phyloP scores from a whole-genome alignment of 2,113 vertebrate genomes.

The Tiliqua scincoides region DNA sequence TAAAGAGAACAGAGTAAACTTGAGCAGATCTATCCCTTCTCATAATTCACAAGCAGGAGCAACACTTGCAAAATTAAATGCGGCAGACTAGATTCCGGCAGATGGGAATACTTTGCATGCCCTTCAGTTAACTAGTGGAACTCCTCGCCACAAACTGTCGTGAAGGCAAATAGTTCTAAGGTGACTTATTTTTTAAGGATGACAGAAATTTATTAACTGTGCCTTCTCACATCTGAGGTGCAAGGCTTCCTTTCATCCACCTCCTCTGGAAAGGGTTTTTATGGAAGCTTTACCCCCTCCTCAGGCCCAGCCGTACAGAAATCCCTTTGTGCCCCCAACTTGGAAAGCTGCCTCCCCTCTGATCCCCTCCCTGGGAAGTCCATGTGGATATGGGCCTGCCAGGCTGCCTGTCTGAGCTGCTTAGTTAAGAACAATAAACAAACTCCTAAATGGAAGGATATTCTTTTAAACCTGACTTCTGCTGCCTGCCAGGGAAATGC shows the following conservation, averaged over 20 bases:
- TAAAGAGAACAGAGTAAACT: not conserved
- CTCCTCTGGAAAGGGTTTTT: not conserved
- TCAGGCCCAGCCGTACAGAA: slow-evolving; percentile 15
- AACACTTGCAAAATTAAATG: not conserved
- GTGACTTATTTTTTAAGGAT: not conserved
- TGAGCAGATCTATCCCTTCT: not conserved
- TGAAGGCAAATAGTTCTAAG: not conserved
- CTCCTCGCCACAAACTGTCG: not conserved
- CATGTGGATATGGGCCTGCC: slow-evolving; percentile 45
- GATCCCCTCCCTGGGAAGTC: slow-evolving; percentile 58
- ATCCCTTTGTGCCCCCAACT: slow-evolving; percentile 49
- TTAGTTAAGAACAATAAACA: slow-evolving; percentile 84
- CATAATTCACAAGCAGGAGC: not conserved
- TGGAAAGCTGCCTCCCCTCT: slow-evolving; percentile 61
- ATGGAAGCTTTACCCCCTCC: slow-evolving; percentile 31
- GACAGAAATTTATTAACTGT: not conserved
- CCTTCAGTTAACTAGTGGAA: not conserved
- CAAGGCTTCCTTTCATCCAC: not conserved
- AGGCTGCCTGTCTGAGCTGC: slow-evolving; percentile 75
- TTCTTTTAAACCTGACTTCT: slow-evolving; percentile 76
- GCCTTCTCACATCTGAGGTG: not conserved
- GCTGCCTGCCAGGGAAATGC: slow-evolving; percentile 78
- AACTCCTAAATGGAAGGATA: slow-evolving; percentile 78
- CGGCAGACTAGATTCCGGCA: not conserved
- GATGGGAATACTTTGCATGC: not conserved